These are phyloP conservation scores for Mormyrus proboscirostris DNA, from an alignment of 2,797 vertebrate genomes.

Conservation along the genomic window DNA sequence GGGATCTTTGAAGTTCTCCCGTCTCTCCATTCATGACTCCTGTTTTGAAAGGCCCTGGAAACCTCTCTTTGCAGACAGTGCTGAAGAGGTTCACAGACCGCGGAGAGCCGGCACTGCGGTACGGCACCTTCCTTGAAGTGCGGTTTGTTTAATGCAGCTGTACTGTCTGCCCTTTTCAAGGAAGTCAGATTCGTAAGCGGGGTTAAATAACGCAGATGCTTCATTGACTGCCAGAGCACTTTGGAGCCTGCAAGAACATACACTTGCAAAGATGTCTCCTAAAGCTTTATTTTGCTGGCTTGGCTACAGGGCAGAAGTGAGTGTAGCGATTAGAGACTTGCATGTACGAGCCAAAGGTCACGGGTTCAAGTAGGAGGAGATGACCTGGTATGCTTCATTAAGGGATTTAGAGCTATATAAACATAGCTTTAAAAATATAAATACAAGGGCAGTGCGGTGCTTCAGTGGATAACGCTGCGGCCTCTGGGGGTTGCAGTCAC, in stretches of 20 bases:
- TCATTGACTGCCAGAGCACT: constrained; percentile 5
- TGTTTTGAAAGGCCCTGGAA: constrained; percentile 3
- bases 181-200: neutral
- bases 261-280: neutral
- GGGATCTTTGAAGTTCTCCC: neutral
- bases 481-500: neutral
- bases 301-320: neutral
- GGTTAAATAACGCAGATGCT: constrained; percentile 15
- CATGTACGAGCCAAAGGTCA: neutral
- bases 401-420: neutral
- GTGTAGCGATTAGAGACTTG: neutral
- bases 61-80: neutral
- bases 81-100: neutral
- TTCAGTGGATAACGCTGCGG: neutral
- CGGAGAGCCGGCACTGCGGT: neutral
- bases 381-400: neutral
- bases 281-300: neutral
- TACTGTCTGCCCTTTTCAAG: neutral
- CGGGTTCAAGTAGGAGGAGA: neutral
- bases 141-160: neutral
- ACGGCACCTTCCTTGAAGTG: neutral
- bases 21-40: neutral
- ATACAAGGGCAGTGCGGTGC: neutral
- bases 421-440: neutral
- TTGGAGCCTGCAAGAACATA: neutral